Evolutionary conservation across 2,888 invertebrate species (phyloP), one percentile per base, ranked within the genome.

Genomic region (Osedax frankpressi): DNA sequence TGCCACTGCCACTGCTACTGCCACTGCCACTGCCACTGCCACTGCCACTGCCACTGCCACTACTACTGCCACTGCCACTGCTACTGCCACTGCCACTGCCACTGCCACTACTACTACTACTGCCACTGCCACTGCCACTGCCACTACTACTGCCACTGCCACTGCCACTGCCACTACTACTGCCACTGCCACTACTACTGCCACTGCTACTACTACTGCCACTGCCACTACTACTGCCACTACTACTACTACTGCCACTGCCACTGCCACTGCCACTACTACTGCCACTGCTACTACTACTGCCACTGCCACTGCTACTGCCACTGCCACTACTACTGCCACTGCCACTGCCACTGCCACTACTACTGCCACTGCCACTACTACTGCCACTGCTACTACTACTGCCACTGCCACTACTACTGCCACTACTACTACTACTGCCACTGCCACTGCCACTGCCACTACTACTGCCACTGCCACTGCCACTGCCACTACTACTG

Each of bases 1-100:
- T 72, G 29, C 73, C 70, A 28, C 70, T 73, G 29, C 73, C 70
- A 28, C 73, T 73, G 29, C 69, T 73, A 44, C 70, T 73, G 44
- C 70, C 70, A 2, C 73, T 73, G 44, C 70, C 70, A 62, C 73
- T 73, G 29, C 30, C 70, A 70, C 73, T 73, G 29, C 30, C 70
- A 62, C 73, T 73, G 44, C 73, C 30, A 62, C 44, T 72, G 29
- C 71, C 30, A 73, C 71, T 73, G 29, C 1, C 70, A 62, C 70
- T 71, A 70, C 70, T 73, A 62, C 70, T 28, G 29, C 73, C 72
- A 72, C 74, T 11, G 30, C 71, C 60, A 73, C 28, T n/a, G 60
- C 28, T 73, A 67, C 71, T 62, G 71, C 68, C 62, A 71, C 63
- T n/a, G 29, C 68, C 60, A 29, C 70, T 63, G 70, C 65, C 28